A percentile compares a stretch with the other conserved stretches of the same genome.
Evolutionary conservation across 2,797 vertebrate species (phyloP).

Genomic region (Phataginus tetradactyla): DNA sequence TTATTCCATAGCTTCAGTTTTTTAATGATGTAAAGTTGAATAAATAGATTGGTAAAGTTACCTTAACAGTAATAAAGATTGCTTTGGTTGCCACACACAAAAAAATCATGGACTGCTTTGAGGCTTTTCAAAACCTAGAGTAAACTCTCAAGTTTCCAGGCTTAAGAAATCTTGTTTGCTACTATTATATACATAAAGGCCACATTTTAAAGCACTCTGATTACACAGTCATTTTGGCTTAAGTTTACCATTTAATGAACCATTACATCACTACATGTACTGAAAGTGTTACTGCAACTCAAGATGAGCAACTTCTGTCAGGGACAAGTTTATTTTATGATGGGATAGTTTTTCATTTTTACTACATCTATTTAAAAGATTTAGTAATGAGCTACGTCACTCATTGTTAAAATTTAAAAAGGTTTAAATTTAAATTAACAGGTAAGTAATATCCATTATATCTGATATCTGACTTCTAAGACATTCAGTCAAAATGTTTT

Average conservation of each 20-base stretch:
- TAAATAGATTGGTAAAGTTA: constrained; percentile 23
- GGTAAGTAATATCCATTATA: constrained; percentile 22
- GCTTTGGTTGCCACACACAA: background rate
- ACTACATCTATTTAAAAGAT: constrained; percentile 35
- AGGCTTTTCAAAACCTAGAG: constrained; percentile 1
- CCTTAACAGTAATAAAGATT: background rate
- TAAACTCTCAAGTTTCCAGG: constrained; percentile 24
- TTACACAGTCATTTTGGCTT: constrained; percentile 41
- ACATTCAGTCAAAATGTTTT: constrained; percentile 46
- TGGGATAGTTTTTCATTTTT: background rate
- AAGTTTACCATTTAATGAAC: constrained; percentile 13
- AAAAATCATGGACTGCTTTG: background rate
- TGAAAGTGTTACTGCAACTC: background rate
- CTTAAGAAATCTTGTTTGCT: constrained; percentile 50
- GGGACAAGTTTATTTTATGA: background rate
- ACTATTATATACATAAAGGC: constrained; percentile 4
- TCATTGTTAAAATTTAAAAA: constrained; percentile 34
- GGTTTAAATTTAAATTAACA: constrained; percentile 29
- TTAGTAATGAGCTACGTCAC: constrained; percentile 50
- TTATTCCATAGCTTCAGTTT: constrained; percentile 41
- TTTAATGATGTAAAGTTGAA: constrained; percentile 1
- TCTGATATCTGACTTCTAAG: constrained; percentile 54
- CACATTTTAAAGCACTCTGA: constrained; percentile 40
- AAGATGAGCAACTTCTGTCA: background rate
- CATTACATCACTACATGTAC: background rate